Conservation (phyloP, 2,888 invertebrate species). For the Anodontia alba region DNA sequence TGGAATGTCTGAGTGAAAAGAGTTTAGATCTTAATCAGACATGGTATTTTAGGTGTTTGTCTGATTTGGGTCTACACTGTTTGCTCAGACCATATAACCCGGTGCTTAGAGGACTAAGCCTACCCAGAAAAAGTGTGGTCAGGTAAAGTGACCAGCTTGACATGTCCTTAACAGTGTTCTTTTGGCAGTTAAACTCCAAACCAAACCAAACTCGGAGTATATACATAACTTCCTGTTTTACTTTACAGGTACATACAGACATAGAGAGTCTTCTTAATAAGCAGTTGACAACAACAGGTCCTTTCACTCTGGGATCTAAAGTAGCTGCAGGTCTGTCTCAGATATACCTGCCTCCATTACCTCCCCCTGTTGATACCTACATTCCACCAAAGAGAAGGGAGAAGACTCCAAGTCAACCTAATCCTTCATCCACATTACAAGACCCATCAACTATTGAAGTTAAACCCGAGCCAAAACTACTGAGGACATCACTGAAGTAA, state of each 20-base stretch:
- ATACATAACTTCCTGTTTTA: too few species aligned
- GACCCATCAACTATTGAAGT: conserved; percentile 34
- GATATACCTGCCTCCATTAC: conserved; percentile 81
- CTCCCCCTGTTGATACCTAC: conserved; percentile 72
- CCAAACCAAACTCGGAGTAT: too few species aligned
- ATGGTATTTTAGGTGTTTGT: too few species aligned
- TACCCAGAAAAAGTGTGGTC: too few species aligned
- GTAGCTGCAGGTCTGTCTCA: conserved; percentile 77
- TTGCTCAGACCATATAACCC: too few species aligned
- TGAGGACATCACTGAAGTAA: conserved; percentile 76
- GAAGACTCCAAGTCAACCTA: conserved; percentile 34
- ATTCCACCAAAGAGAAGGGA: conserved; percentile 52
- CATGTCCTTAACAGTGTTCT: too few species aligned
- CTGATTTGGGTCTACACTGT: too few species aligned
- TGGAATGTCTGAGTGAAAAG: too few species aligned
- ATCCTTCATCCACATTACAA: conserved; percentile 51
- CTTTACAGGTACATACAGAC: conserved; percentile 76
- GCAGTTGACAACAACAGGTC: conserved; percentile 49
- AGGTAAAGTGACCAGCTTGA: too few species aligned
- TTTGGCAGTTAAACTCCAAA: too few species aligned
- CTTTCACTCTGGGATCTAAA: conserved; percentile 75
- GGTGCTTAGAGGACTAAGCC: too few species aligned
- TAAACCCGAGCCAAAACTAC: conserved; percentile 24
- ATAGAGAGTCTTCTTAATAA: conserved; percentile 72
- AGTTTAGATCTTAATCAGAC: too few species aligned